Evolutionary conservation across 2,888 invertebrate species (phyloP).

Genomic region (Nomada ruficornis): DNA sequence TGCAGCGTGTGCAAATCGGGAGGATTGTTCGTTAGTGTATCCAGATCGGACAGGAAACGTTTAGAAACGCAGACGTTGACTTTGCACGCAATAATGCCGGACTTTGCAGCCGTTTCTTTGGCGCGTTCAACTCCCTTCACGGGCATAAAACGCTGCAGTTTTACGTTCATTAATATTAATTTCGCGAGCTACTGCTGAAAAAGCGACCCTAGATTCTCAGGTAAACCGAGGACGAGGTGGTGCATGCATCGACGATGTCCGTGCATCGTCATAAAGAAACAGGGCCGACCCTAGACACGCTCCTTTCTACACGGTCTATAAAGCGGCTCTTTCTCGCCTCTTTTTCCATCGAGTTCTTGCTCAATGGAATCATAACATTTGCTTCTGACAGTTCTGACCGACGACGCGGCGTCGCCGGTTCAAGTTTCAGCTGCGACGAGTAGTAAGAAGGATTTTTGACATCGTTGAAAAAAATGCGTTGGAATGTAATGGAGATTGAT

Average conservation of each 20-base stretch:
- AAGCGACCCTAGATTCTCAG: constrained; percentile 59
- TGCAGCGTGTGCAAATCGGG: neutral
- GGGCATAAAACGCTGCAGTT: constrained; percentile 52
- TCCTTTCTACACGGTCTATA: constrained; percentile 36
- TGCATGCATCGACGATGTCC: constrained; percentile 56
- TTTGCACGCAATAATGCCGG: constrained; percentile 40
- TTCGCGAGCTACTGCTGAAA: constrained; percentile 56
- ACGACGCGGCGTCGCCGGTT: constrained; percentile 15
- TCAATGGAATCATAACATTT: constrained; percentile 45
- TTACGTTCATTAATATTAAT: constrained; percentile 67
- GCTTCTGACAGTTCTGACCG: constrained; percentile 48
- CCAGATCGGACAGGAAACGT: constrained; percentile 19
- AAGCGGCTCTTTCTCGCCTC: constrained; percentile 12
- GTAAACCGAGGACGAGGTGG: constrained; percentile 41
- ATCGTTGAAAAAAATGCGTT: too few relatives aligned
- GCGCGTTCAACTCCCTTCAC: constrained; percentile 24
- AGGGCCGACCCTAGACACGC: constrained; percentile 43
- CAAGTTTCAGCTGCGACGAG: constrained; percentile 7
- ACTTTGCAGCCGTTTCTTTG: constrained; percentile 43
- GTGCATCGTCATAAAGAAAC: constrained; percentile 55
- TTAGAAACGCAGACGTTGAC: constrained; percentile 33
- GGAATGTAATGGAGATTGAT: too few relatives aligned
- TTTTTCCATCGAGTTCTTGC: neutral
- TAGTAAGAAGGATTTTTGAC: neutral
- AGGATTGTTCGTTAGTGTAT: constrained; percentile 18